Percentiles rank a stretch among this genome's conserved stretches.
phyloP scores from a whole-genome alignment of 2,113 vertebrate species.

The Macaca nemestrina region DNA sequence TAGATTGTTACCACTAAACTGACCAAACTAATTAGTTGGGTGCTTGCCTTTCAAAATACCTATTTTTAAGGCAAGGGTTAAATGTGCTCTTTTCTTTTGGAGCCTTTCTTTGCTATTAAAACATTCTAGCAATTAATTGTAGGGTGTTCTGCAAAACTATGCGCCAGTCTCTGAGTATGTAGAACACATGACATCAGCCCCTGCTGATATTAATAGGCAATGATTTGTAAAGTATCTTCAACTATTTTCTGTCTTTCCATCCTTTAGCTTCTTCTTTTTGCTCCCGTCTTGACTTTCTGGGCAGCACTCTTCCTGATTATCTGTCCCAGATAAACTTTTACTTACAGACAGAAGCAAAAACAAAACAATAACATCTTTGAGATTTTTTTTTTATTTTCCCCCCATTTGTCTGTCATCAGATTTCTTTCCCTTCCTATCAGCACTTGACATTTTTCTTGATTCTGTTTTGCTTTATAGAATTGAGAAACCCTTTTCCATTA shows the following conservation, averaged over 20 bases:
- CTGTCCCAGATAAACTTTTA: not conserved
- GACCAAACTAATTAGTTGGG: slow-evolving; percentile 14
- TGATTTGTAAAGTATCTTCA: not conserved
- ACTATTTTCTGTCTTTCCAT: not conserved
- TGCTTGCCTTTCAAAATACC: not conserved
- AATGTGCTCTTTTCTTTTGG: not conserved
- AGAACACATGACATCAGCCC: not conserved
- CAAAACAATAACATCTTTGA: not conserved
- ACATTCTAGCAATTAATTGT: not conserved
- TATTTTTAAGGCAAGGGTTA: not conserved
- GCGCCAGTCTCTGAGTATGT: not conserved
- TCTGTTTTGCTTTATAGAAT: slow-evolving; percentile 3
- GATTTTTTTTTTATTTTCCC: not conserved
- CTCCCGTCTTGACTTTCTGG: not conserved
- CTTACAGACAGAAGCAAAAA: not conserved
- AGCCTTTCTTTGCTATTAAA: not conserved
- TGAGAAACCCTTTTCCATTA: not conserved
- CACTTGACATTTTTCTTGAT: not conserved
- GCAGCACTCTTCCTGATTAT: not conserved
- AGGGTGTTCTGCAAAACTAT: not conserved
- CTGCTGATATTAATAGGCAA: not conserved
- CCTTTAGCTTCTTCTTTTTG: not conserved
- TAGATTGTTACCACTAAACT: slow-evolving; percentile 36
- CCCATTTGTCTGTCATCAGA: not conserved
- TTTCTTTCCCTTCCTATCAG: not conserved